Percentiles rank a stretch among this genome's conserved stretches.
phyloP scores from a whole-genome alignment of 2,797 vertebrate species.

The Eutrigla gurnardus region DNA sequence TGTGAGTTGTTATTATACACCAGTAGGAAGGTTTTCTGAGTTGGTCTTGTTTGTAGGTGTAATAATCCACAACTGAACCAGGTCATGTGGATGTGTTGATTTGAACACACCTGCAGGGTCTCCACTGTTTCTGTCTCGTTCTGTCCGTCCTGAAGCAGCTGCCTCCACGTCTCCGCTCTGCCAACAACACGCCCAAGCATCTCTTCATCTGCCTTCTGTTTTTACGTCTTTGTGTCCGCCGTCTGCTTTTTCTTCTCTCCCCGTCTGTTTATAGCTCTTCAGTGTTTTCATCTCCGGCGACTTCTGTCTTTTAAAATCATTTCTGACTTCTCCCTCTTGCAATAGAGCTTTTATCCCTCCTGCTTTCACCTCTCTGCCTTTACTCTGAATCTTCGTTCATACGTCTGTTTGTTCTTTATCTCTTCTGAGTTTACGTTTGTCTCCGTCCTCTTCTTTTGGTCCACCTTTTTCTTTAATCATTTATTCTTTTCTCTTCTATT shows the following conservation, averaged over 20 bases:
- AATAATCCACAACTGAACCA: too few species aligned
- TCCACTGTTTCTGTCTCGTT: not conserved
- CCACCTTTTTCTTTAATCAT: not conserved
- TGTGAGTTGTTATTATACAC: too few species aligned
- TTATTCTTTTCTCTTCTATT: not conserved
- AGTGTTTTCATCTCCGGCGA: not conserved
- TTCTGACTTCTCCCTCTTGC: not conserved
- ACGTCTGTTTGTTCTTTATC: not conserved
- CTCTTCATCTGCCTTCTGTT: conserved; percentile 29
- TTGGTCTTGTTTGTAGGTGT: too few species aligned
- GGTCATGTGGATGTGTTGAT: conserved; percentile 1
- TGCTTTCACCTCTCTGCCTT: not conserved
- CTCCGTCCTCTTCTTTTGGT: not conserved
- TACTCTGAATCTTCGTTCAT: not conserved
- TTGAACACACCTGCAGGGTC: not conserved
- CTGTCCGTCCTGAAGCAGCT: not conserved
- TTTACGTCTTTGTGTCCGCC: conserved; percentile 26
- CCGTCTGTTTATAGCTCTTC: not conserved
- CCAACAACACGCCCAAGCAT: conserved; percentile 11
- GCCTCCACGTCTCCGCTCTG: conserved; percentile 13
- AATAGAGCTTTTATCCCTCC: not conserved
- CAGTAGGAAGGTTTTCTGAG: too few species aligned
- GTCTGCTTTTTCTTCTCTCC: conserved; percentile 2
- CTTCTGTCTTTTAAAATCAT: not conserved
- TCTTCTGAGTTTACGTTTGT: not conserved